Evolutionary conservation across 2,797 vertebrate species (phyloP), one percentile per base, ranked within the genome.

Genomic region (Pelodytes ibericus): DNA sequence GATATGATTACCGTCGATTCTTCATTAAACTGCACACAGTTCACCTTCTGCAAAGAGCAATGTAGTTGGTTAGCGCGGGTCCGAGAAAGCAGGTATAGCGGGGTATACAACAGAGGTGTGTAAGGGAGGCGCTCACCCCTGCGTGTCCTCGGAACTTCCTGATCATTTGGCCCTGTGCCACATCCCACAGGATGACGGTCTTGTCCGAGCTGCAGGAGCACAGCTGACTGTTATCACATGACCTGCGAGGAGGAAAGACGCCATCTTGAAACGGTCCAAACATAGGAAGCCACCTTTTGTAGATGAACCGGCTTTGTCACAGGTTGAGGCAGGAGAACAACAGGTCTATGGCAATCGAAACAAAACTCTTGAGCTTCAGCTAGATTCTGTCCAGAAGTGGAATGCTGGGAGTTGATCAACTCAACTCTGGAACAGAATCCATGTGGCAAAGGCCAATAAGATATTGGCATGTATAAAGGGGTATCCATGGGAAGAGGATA

Each of bases 21-120:
- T 79, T 96, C 96, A 0, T 97, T 99, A 83, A 99, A 99, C 81
- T 93, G 93, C 39, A 99, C 94, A 1, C 95, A 98, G 84, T 95
- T 97, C 56, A 98, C 95, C 81, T 94, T 97, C 96, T 98, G 82
- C 1, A 33, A 61, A 65, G 49, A 44, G 29, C 8, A 67, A 74
- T n/a, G n/a, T n/a, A n/a, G 29, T 16, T 25, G 24, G 3, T 9
- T 2, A 41, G 2, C 20, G 10, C 2, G 10, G 6, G 7, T 49
- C 36, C 31, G 3, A 22, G 27, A 13, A 4, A n/a, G 13, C 39
- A 30, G 15, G 9, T 31, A 49, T 27, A 66, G 3, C 3, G 15
- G 41, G 22, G 5, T 9, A 59, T 58, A 1, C 5, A n/a, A 33
- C 16, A 59, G 27, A 26, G 64, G 7, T 20, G 29, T 4, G n/a